Base-by-base conservation (phyloP, 2,888 invertebrate genomes). In the Agrilus biguttatus region DNA sequence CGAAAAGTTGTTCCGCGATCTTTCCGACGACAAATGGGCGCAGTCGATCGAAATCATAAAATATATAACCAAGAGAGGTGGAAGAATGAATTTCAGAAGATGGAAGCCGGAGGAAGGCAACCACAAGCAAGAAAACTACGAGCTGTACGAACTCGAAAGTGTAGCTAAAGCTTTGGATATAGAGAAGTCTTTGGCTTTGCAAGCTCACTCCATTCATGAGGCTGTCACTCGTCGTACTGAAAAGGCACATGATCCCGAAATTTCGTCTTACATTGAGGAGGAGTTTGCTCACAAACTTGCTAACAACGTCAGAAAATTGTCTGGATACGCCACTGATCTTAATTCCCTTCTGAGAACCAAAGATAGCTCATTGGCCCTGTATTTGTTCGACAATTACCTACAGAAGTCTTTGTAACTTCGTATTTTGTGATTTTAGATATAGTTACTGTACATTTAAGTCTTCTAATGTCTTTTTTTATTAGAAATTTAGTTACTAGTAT, bases 31-130 rank as follows among this genome's bases (percentile, higher is more conserved):
- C 10, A 70, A 80, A 5, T 89, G 87, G 80, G 74, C 77, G 13
- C 77, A 83, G 55, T 73, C 77, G 32, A 77, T 86, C 53, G 77
- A 80, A 8, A 55, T 86, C n/a, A 83, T 87, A 54, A 82, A 88
- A 59, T 83, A 82, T 61, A 72, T 86, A 34, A 73, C 82, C 1
- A 74, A 76, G 62, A 79, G 89, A 56, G 88, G 88, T 61, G 72
- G 77, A 50, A 58, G 55, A 35, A 72, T 74, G 67, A 67, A 77
- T 53, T 75, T 79, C 54, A 65, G 66, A 50, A 59, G 61, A 40
- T 50, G 55, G 45, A 57, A 42, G 46, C 51, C 41, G 39, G 68
- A 47, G 62, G 66, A 56, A 61, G 64, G 55, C 55, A 61, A 5
- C 57, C 48, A 44, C 17, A 44, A 49, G 34, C 64, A 56, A 54